Evolutionary conservation across 2,113 vertebrate genomes (phyloP).

Genomic region (Elgaria multicarinata): DNA sequence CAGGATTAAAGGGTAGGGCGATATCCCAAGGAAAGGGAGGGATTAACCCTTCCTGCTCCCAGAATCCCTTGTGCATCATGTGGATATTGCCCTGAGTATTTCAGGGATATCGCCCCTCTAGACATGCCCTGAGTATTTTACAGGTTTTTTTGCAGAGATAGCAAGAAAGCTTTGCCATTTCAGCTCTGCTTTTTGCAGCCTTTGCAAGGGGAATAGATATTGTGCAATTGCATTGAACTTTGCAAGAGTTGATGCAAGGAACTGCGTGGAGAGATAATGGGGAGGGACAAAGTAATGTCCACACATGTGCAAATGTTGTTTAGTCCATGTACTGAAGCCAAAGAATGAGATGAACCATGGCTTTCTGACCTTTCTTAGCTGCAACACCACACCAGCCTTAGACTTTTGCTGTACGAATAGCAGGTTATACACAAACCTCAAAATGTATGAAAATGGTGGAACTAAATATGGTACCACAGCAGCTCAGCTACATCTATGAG

Average conservation of each 20-base stretch:
- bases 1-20: too few species aligned
- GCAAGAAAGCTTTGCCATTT: not conserved
- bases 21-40: too few species aligned
- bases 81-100: too few species aligned
- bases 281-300: not conserved
- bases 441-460: not conserved
- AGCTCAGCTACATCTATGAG: too few species aligned
- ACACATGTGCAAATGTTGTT: not conserved
- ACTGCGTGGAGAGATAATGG: fast-evolving
- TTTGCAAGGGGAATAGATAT: not conserved
- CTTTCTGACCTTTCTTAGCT: not conserved
- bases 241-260: not conserved
- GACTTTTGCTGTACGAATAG: not conserved
- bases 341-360: not conserved
- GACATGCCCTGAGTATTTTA: too few species aligned
- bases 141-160: not conserved
- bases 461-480: too few species aligned
- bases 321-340: not conserved
- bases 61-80: too few species aligned
- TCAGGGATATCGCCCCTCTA: too few species aligned
- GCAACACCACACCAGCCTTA: not conserved
- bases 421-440: not conserved
- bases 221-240: not conserved
- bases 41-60: too few species aligned
- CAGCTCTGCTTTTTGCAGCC: not conserved